These are phyloP conservation scores for Pseudopodoces humilis DNA, from an alignment of 2,113 vertebrate genomes.

Conservation along the genomic window DNA sequence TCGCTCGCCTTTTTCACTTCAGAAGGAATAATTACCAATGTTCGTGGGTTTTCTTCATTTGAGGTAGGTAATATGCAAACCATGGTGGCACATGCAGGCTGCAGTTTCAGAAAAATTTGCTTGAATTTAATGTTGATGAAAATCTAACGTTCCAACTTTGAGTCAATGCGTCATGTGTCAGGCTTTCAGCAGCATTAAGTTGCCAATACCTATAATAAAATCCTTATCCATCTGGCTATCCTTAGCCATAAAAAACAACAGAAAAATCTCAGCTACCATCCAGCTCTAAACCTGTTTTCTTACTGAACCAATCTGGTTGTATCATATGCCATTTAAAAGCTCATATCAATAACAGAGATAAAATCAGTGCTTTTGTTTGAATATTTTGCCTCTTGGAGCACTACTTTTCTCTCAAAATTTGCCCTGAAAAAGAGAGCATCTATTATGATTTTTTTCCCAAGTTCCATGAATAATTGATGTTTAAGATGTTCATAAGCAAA, in stretches of 20 bases:
- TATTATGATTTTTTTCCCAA: background rate
- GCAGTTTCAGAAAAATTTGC: background rate
- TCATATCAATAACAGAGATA: background rate
- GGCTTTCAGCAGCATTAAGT: slow-evolving; percentile 46
- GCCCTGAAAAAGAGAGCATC: background rate
- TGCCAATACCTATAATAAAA: slow-evolving; percentile 60
- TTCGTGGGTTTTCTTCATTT: background rate
- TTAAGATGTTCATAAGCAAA: background rate
- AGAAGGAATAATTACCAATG: background rate
- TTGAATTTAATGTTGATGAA: slow-evolving; percentile 27
- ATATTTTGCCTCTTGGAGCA: background rate
- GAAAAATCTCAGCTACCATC: background rate
- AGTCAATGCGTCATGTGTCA: slow-evolving; percentile 20
- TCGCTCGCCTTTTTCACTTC: background rate
- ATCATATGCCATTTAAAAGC: slow-evolving; percentile 18
- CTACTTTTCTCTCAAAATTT: background rate
- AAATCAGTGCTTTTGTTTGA: background rate
- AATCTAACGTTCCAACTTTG: slow-evolving; percentile 26
- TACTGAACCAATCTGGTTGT: slow-evolving; percentile 31
- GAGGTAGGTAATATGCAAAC: background rate
- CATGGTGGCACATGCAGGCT: background rate
- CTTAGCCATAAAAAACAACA: slow-evolving; percentile 11
- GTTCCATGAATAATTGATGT: background rate
- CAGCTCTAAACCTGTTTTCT: slow-evolving; percentile 11
- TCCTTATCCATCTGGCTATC: slow-evolving; percentile 57